phyloP scores from a whole-genome alignment of 2,888 invertebrate species.

The Pilophorus perplexus region DNA sequence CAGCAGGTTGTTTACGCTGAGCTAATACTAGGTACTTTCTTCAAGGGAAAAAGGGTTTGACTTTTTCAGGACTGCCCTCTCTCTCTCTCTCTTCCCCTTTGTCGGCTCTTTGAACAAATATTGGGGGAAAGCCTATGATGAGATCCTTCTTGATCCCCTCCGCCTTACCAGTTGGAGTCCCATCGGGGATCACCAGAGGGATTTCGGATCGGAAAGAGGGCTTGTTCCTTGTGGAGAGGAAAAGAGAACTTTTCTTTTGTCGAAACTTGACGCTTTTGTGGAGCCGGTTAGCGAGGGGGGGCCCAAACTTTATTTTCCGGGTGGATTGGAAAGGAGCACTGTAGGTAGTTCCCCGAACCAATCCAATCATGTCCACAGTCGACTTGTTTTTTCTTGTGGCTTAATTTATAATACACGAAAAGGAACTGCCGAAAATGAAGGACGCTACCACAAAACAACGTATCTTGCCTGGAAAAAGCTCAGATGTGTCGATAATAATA shows the following conservation, averaged over 20 bases:
- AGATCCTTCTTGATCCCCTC: too few relatives aligned
- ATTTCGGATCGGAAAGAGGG: neutral
- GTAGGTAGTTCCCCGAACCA: too few relatives aligned
- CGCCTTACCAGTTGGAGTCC: constrained; percentile 5
- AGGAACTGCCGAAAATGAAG: too few relatives aligned
- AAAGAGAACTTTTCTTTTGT: neutral
- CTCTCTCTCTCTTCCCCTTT: too few relatives aligned
- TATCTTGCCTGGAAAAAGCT: too few relatives aligned
- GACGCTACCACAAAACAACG: too few relatives aligned
- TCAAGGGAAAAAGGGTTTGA: constrained; percentile 25
- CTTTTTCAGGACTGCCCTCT: constrained; percentile 33
- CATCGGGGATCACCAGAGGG: constrained; percentile 14
- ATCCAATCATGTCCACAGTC: too few relatives aligned
- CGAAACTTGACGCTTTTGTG: constrained; percentile 16
- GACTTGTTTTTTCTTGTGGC: too few relatives aligned
- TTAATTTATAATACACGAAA: too few relatives aligned
- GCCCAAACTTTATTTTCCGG: constrained; percentile 2
- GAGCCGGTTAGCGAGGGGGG: too few relatives aligned
- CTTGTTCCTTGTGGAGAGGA: too few relatives aligned
- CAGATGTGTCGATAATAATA: too few relatives aligned
- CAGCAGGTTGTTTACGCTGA: constrained; percentile 12
- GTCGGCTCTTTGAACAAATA: constrained; percentile 19
- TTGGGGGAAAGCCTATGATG: constrained; percentile 30
- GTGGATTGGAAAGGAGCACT: neutral
- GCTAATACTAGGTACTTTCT: constrained; percentile 32